Evolutionary conservation across 2,113 vertebrate species (phyloP).

Genomic region (Paradoxurus hermaphroditus): DNA sequence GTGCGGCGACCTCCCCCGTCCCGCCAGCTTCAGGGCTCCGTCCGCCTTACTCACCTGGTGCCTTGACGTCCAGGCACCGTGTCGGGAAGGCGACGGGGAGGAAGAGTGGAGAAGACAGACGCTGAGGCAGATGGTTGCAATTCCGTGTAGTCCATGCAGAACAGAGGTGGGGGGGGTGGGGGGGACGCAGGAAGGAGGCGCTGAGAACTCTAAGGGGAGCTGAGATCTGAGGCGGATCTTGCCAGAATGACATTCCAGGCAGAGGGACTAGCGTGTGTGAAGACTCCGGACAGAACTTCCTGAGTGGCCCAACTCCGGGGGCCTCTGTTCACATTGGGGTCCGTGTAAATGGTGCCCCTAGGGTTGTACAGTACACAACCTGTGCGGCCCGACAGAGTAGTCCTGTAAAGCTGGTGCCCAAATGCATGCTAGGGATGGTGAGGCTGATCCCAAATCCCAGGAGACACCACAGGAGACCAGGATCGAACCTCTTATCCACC

Average conservation of each 20-base stretch:
- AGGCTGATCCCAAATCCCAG: neutral
- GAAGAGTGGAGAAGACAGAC: neutral
- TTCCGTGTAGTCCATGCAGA: rapidly evolving
- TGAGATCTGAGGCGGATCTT: neutral
- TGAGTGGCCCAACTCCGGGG: neutral
- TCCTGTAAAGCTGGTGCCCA: neutral
- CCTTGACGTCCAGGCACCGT: neutral
- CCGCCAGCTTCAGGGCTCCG: neutral
- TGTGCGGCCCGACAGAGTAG: neutral
- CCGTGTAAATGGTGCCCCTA: rapidly evolving
- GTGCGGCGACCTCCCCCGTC: rapidly evolving
- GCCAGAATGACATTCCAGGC: neutral
- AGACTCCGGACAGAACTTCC: neutral
- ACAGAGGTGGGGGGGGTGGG: neutral
- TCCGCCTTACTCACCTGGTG: rapidly evolving
- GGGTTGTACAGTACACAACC: neutral
- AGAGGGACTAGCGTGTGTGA: neutral
- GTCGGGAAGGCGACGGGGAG: neutral
- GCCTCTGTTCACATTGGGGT: neutral
- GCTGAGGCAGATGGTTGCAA: rapidly evolving
- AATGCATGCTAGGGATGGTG: rapidly evolving
- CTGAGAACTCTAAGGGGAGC: neutral
- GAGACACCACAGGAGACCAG: neutral
- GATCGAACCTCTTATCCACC: neutral
- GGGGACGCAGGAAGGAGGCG: neutral